These are phyloP conservation scores for Meteorus cinctellus DNA, from an alignment of 2,888 invertebrate species.

Conservation along the genomic window DNA sequence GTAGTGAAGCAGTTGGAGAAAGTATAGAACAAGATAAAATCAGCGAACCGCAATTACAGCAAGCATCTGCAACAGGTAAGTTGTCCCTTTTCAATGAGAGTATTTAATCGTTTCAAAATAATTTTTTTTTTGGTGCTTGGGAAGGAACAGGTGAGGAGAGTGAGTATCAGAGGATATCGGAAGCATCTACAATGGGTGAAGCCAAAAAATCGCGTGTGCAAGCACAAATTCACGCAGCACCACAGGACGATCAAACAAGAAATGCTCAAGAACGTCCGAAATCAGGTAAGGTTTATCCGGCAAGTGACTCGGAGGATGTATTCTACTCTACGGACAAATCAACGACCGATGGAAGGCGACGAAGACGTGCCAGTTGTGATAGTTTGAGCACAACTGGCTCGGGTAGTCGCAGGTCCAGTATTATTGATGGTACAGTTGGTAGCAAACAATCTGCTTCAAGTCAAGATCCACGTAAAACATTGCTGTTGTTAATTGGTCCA, in stretches of 20 bases:
- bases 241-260: constrained; percentile 60
- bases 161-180: constrained; percentile 77
- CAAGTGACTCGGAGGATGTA: constrained; percentile 77
- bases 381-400: constrained; percentile 75
- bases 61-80: constrained; percentile 59
- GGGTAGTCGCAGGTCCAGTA: constrained; percentile 76
- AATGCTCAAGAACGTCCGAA: constrained; percentile 55
- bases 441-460: constrained; percentile 49
- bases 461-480: constrained; percentile 73
- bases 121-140: constrained; percentile 31
- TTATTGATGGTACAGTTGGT: constrained; percentile 69
- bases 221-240: constrained; percentile 74
- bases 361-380: constrained; percentile 75
- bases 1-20: constrained; percentile 55
- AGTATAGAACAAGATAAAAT: constrained; percentile 62
- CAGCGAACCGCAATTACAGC: constrained; percentile 67
- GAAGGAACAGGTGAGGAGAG: constrained; percentile 68
- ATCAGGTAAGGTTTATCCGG: constrained; percentile 74
- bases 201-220: constrained; percentile 73
- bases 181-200: constrained; percentile 73
- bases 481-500: constrained; percentile 75
- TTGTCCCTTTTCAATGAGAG: constrained; percentile 20
- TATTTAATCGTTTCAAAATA: neutral
- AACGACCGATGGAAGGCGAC: constrained; percentile 51
- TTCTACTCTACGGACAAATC: constrained; percentile 69